These are phyloP conservation scores for Ascidia mentula DNA, from an alignment of 23 tunicate species.

Conservation along the genomic window DNA sequence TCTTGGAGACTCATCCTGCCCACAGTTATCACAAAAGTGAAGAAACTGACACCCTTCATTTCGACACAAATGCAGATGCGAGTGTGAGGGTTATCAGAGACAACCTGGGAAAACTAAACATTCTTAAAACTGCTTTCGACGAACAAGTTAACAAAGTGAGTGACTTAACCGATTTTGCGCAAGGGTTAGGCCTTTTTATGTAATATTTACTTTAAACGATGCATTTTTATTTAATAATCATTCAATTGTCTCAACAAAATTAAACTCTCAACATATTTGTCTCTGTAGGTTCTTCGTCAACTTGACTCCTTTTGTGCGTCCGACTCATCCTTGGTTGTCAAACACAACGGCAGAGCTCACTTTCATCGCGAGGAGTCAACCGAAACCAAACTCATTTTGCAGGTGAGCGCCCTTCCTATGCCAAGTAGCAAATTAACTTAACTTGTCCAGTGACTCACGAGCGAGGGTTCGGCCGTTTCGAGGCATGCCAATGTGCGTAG, in stretches of 20 bases:
- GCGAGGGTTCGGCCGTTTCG: background rate
- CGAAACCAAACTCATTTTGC: constrained; percentile 62
- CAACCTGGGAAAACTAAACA: constrained; percentile 53
- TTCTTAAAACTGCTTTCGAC: constrained; percentile 45
- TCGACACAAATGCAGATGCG: constrained; percentile 58
- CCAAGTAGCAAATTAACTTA: background rate
- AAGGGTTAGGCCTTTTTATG: too few species aligned
- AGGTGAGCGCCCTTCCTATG: constrained; percentile 26
- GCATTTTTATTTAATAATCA: too few species aligned
- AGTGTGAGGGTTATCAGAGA: constrained; percentile 60
- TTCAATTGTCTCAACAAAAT: too few species aligned
- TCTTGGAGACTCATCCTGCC: constrained; percentile 93
- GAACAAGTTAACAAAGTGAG: constrained; percentile 60
- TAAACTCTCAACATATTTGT: background rate
- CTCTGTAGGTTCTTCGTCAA: constrained; percentile 60
- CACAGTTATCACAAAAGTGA: constrained; percentile 59
- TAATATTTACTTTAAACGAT: too few species aligned
- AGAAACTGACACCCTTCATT: constrained; percentile 54
- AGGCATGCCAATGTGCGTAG: background rate
- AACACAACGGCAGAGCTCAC: constrained; percentile 11
- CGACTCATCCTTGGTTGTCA: constrained; percentile 15
- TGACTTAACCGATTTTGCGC: too few species aligned
- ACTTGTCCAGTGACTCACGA: background rate
- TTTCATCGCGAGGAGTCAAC: constrained; percentile 54
- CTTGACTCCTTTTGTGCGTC: constrained; percentile 70